These are phyloP conservation scores for Tiaroga cobitis DNA, from an alignment of 2,797 vertebrate species.

Conservation along the genomic window DNA sequence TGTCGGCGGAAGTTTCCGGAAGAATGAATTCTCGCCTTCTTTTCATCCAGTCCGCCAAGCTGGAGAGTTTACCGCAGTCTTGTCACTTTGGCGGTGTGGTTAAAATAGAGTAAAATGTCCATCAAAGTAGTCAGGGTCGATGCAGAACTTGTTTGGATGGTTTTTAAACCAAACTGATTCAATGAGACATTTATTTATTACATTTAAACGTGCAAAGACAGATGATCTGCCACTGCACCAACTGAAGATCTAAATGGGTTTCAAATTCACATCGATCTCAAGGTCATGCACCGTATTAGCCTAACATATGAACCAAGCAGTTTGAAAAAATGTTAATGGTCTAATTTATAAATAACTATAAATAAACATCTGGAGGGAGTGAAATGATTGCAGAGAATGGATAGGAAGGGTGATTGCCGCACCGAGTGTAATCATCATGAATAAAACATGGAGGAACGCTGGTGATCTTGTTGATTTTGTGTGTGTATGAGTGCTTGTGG, in stretches of 20 bases:
- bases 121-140: no score
- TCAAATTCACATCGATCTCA: neutral
- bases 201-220: neutral
- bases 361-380: constrained; percentile 26
- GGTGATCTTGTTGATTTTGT: constrained; percentile 28
- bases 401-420: constrained; percentile 1
- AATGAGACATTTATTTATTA: neutral
- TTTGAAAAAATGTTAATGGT: constrained; percentile 6
- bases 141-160: neutral
- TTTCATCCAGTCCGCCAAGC: neutral
- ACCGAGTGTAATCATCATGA: constrained; percentile 25
- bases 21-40: constrained; percentile 20
- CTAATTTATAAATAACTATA: constrained; percentile 23
- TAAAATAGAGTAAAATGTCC: neutral
- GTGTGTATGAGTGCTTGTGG: constrained; percentile 27
- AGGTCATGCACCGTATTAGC: constrained; percentile 4
- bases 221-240: neutral
- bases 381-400: neutral
- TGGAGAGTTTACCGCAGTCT: neutral
- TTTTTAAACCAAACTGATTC: neutral
- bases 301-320: constrained; percentile 2
- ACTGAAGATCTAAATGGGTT: neutral
- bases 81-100: neutral
- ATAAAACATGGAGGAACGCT: constrained; percentile 42
- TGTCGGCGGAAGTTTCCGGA: neutral